Evolutionary conservation across 2,888 invertebrate species (phyloP), one percentile per base, ranked within the genome.

Genomic region (Leuctra nigra): DNA sequence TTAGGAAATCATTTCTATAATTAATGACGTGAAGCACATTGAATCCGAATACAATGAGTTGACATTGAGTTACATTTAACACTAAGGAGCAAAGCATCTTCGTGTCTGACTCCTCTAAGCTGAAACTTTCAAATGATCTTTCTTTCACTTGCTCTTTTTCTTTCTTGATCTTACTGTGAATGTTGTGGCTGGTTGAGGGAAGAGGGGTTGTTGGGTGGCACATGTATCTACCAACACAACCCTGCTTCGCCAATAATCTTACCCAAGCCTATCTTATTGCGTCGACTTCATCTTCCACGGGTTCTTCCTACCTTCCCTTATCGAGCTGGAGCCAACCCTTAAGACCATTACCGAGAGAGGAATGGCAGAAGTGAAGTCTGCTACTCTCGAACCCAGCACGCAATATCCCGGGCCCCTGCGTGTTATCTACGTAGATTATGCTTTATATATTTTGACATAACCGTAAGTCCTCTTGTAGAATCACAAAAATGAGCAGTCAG

Each of bases 341-440:
- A 25, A 25, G 47, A 39, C 47, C 29, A 25, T 47, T 47, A 25
- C 47, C 25, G 11, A 23, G 18, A 11, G 29, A 24, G 25, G 47
- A 47, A 29, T 23, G 47, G n/a, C n/a, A n/a, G n/a, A n/a, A n/a
- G n/a, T n/a, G n/a, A n/a, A n/a, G n/a, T n/a, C n/a, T n/a, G n/a
- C n/a, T n/a, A n/a, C n/a, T n/a, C n/a, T n/a, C n/a, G n/a, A n/a
- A n/a, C n/a, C n/a, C 24, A 16, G 16, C 23, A 47, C 47, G 47
- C 47, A 14, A 24, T 47, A 3, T 16, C 16, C 47, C 11, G 7
- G 16, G 47, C 29, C 25, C 13, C 39, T 7, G 18, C 6, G 16
- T 47, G 47, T 47, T 47, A 47, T 47, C 47, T 47, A n/a, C 47
- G 25, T 47, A 47, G 47, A 25, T 47, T 47, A 47, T 47, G 47